phyloP scores from a whole-genome alignment of 2,113 vertebrate genomes.

The Platichthys flesus region DNA sequence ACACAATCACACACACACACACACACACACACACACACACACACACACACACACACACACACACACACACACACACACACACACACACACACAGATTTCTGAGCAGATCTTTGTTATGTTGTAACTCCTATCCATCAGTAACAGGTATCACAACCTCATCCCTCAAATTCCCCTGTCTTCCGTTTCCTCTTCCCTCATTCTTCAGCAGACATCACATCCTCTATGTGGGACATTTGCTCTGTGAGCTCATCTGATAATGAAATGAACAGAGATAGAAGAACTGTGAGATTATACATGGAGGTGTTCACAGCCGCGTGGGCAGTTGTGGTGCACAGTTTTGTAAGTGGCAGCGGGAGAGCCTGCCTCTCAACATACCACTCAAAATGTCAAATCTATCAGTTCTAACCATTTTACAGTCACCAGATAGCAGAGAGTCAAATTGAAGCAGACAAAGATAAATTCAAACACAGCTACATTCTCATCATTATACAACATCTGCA shows the following conservation, averaged over 20 bases:
- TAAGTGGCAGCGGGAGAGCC: conserved; percentile 6
- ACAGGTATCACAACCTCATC: conserved; percentile 33
- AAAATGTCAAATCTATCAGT: conserved; percentile 7
- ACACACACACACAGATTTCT: background rate
- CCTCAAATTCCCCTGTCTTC: conserved; percentile 27
- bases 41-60: background rate
- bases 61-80: conserved; percentile 4
- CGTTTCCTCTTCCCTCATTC: conserved; percentile 21
- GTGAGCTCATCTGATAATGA: background rate
- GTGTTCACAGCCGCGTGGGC: conserved; percentile 1
- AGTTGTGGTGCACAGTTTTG: background rate
- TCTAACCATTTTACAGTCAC: background rate
- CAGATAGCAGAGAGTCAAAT: background rate
- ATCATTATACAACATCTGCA: background rate
- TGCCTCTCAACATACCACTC: background rate
- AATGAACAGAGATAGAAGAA: background rate
- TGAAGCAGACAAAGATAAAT: background rate
- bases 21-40: background rate
- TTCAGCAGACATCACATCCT: background rate
- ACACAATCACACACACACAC: conserved; percentile 4
- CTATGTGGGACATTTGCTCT: background rate
- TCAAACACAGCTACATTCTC: background rate
- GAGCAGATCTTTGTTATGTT: conserved; percentile 42
- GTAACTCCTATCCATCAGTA: conserved; percentile 22
- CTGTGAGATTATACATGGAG: background rate